phyloP scores from a whole-genome alignment of 2,113 vertebrate genomes.

The Saguinus midas region DNA sequence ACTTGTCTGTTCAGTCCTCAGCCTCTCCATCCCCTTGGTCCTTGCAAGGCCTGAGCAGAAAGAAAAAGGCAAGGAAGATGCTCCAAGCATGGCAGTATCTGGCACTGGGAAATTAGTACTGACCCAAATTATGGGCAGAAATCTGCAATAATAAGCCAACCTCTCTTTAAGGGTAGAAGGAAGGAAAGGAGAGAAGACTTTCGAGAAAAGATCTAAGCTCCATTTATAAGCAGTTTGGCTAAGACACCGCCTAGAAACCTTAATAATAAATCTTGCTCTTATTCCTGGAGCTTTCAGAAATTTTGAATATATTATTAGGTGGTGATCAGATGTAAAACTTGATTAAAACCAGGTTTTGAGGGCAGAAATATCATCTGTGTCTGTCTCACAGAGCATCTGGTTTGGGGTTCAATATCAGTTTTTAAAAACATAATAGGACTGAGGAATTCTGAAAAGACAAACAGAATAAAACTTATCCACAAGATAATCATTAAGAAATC shows the following conservation, averaged over 20 bases:
- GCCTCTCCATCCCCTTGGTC: not conserved
- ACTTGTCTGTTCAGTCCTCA: not conserved
- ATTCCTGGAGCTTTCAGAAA: not conserved
- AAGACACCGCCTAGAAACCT: not conserved
- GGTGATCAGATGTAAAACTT: not conserved
- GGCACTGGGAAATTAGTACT: not conserved
- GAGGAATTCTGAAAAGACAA: constrained; percentile 1
- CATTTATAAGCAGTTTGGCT: not conserved
- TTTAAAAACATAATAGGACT: not conserved
- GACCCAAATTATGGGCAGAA: not conserved
- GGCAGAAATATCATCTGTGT: not conserved
- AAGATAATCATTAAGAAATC: not conserved
- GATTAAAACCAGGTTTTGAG: constrained; percentile 41
- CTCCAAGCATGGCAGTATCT: not conserved
- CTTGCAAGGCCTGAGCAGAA: not conserved
- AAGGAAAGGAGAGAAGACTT: not conserved
- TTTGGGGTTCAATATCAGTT: not conserved
- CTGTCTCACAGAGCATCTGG: not conserved
- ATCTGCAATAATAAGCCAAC: not conserved
- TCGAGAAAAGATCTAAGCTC: not conserved
- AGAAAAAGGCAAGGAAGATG: not conserved
- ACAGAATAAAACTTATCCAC: not conserved
- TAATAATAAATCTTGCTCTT: not conserved
- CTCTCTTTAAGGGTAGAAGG: not conserved
- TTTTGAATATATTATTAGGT: constrained; percentile 31